phyloP scores from a whole-genome alignment of 2,797 vertebrate species.

The Sciurus vulgaris region DNA sequence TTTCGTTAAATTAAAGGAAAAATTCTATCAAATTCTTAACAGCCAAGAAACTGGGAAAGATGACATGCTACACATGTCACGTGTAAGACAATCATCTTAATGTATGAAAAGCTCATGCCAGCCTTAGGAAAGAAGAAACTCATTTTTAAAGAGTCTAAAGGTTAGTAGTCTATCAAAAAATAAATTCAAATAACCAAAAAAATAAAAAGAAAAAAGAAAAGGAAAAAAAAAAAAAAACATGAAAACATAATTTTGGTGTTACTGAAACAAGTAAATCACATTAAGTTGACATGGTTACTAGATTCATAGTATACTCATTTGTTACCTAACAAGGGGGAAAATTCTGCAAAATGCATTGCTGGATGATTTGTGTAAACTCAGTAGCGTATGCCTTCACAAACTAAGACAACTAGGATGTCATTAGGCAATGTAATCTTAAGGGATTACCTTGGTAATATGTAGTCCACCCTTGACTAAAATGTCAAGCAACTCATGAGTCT shows the following conservation, averaged over 20 bases:
- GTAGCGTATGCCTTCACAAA: not conserved
- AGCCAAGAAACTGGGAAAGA: slow-evolving; percentile 1
- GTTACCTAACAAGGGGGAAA: not conserved
- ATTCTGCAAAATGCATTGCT: not conserved
- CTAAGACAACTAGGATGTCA: not conserved
- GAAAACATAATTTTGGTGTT: not conserved
- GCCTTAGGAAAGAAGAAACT: not conserved
- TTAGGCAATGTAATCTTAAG: not conserved
- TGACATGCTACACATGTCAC: not conserved
- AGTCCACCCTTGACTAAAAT: no score
- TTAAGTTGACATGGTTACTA: not conserved
- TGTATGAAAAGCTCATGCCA: not conserved
- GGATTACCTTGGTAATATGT: not conserved
- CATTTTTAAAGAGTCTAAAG: slow-evolving; percentile 16
- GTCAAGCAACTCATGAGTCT: no score
- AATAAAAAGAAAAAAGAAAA: no score
- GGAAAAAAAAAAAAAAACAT: not conserved
- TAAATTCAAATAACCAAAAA: no score
- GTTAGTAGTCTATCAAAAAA: not conserved
- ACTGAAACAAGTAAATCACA: not conserved
- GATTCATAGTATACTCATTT: not conserved
- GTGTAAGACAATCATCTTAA: not conserved
- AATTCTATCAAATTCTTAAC: slow-evolving; percentile 1
- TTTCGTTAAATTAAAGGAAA: not conserved
- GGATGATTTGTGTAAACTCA: not conserved